A percentile compares a stretch with the other conserved stretches of the same genome.
These are phyloP conservation scores for Silurus glanis DNA, from an alignment of 2,113 vertebrate species.

Conservation along the genomic window DNA sequence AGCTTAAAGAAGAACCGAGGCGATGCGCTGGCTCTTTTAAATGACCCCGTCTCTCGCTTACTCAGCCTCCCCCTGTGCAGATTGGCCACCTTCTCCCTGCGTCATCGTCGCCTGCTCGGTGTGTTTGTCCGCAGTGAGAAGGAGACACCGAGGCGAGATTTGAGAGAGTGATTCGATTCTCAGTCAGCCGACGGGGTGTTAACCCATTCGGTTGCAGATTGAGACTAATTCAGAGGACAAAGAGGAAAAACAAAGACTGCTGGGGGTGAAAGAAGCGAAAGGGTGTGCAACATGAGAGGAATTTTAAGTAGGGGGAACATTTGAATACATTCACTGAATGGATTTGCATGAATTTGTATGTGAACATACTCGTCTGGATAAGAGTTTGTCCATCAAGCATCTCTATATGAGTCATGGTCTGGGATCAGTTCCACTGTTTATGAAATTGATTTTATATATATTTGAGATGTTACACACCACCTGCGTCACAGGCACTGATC, in stretches of 20 bases:
- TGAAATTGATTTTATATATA: neutral
- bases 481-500: neutral
- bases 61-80: neutral
- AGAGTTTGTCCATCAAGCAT: neutral
- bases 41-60: neutral
- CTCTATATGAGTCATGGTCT: neutral
- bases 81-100: conserved; percentile 24
- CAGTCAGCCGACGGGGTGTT: conserved; percentile 17
- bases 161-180: neutral
- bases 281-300: conserved; percentile 27
- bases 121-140: conserved; percentile 32
- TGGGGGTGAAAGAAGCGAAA: neutral
- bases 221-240: neutral
- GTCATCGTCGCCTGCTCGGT: neutral
- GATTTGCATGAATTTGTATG: neutral
- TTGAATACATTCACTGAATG: neutral
- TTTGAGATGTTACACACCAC: neutral
- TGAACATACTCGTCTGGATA: neutral
- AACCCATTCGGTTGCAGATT: conserved; percentile 1
- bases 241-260: neutral
- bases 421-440: neutral
- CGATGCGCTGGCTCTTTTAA: neutral
- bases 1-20: neutral
- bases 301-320: conserved; percentile 25
- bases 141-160: neutral